Conservation (phyloP, 1,140 invertebrate species). For the Hetaerina americana region DNA sequence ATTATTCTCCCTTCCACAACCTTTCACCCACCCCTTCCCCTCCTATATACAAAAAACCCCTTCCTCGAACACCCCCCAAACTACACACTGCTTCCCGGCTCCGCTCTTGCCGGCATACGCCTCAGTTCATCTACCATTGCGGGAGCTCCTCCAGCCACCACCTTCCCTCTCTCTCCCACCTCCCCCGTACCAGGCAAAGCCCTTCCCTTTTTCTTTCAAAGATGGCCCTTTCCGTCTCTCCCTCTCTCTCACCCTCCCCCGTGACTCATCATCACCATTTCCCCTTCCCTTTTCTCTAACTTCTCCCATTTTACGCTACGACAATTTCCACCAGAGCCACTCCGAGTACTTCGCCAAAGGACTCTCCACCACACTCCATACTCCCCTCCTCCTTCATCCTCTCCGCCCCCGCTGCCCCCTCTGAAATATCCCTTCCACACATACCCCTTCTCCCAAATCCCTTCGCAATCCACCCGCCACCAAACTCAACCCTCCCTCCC, state of each 20-base stretch:
- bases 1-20: neutral
- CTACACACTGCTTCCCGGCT: too few relatives aligned
- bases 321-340: neutral
- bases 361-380: neutral
- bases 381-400: neutral
- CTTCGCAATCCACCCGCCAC: too few relatives aligned
- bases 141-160: neutral
- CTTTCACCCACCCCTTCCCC: neutral
- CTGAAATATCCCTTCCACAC: neutral
- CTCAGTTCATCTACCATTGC: too few relatives aligned
- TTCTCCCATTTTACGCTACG: neutral
- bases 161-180: neutral
- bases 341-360: neutral
- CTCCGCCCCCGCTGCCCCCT: neutral
- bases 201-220: neutral
- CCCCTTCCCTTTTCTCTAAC: neutral
- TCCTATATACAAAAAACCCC: too few relatives aligned
- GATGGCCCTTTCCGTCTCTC: neutral
- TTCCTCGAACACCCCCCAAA: too few relatives aligned
- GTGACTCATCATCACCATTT: neutral
- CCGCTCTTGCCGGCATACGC: too few relatives aligned
- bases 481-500: too few relatives aligned
- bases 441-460: too few relatives aligned
- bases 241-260: neutral
- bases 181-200: neutral